Evolutionary conservation across 2,113 vertebrate species (phyloP), one percentile per base, ranked within the genome.

Genomic region (Tringa solitaria): DNA sequence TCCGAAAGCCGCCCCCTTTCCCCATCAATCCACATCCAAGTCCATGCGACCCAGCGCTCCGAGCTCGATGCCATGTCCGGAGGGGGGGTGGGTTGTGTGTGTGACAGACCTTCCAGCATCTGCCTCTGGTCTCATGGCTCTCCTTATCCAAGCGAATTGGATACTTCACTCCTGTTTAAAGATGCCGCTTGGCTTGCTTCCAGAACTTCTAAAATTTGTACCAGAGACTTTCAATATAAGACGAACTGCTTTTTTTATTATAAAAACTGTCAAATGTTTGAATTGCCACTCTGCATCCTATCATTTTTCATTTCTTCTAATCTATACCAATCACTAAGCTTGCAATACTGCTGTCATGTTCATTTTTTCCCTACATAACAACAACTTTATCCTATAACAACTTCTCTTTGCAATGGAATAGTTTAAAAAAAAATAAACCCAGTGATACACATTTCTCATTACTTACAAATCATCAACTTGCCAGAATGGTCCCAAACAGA

Each of bases 201-300:
- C 79, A 84, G n/a, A 54, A 8, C 48, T 51, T 72, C 30, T 16
- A 4, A 12, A 33, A 33, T 33, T 45, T 72, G 86, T 35, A 51
- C 77, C 13, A 68, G 37, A 91, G n/a, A 24, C 26, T 51, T 91
- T 33, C 24, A 16, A 10, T n/a, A 1, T 15, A 67, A 88, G 33
- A 59, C 30, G 15, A 82, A 37, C 35, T 12, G 84, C 16, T 46
- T 48, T 27, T 75, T 90, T 92, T 96, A 61, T 81, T 87, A 45
- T 4, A n/a, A 80, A 65, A 45, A 41, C 84, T 63, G 90, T 45
- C 82, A 77, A 35, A 61, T 46, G 33, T 73, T 37, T 83, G 87
- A 88, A 65, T 46, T 94, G 79, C 75, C 37, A 24, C 87, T 83
- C 84, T 91, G 75, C 80, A 75, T 59, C 92, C 63, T 35, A 37